Evolutionary conservation across 2,888 invertebrate genomes (phyloP).

Genomic region (Ethmia dodecea): DNA sequence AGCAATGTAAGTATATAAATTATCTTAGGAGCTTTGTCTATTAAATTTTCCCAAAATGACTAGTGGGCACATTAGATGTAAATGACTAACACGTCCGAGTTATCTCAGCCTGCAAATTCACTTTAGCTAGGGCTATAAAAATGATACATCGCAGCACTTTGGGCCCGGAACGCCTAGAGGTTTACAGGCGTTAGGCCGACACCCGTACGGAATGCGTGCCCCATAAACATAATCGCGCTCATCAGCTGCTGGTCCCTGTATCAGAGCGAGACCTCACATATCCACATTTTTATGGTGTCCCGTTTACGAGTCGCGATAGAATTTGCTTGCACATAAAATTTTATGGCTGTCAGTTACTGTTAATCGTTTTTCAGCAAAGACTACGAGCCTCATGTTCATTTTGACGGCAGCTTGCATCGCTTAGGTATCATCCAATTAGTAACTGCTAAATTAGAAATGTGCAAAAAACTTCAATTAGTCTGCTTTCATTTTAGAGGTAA

Average conservation of each 20-base stretch:
- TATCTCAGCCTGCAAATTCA: slow-evolving; percentile 70
- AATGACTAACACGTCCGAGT: slow-evolving; percentile 63
- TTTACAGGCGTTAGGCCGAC: slow-evolving; percentile 37
- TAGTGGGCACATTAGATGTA: slow-evolving; percentile 42
- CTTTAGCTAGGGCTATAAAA: slow-evolving; percentile 67
- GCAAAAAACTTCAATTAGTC: no score
- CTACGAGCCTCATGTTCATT: no score
- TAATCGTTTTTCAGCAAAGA: no score
- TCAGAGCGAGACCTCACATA: slow-evolving; percentile 41
- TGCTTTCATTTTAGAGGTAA: no score
- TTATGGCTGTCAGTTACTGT: slow-evolving; percentile 19
- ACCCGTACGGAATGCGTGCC: slow-evolving; percentile 40
- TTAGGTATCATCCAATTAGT: no score
- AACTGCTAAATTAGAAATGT: no score
- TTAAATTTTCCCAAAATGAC: slow-evolving; percentile 21
- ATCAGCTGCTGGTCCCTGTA: slow-evolving; percentile 55
- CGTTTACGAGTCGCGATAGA: slow-evolving; percentile 53
- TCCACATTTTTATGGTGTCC: slow-evolving; percentile 44
- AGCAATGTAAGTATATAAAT: not conserved
- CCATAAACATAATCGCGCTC: slow-evolving; percentile 67
- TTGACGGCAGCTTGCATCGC: no score
- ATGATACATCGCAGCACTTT: slow-evolving; percentile 64
- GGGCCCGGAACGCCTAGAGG: slow-evolving; percentile 47
- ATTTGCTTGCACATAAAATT: slow-evolving; percentile 51
- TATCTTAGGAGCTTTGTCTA: slow-evolving; percentile 4